Evolutionary conservation across 2,888 invertebrate species (phyloP).

Genomic region (Busseola fusca): DNA sequence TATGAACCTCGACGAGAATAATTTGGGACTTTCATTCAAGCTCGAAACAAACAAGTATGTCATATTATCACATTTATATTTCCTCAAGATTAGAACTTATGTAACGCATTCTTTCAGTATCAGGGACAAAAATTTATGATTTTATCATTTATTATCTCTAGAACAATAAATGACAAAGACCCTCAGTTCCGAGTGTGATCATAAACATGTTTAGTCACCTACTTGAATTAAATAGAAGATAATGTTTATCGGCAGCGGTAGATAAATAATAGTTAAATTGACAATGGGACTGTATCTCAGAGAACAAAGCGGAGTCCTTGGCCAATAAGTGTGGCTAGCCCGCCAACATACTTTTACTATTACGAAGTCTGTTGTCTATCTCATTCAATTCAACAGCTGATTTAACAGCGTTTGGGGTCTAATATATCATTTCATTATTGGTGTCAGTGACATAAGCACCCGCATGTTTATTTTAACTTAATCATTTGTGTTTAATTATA

Average conservation of each 20-base stretch:
- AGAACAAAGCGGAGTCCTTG: slow-evolving; percentile 83
- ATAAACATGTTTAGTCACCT: slow-evolving; percentile 46
- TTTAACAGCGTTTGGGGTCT: slow-evolving; percentile 52
- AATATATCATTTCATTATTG: slow-evolving; percentile 37
- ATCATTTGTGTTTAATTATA: slow-evolving; percentile 7
- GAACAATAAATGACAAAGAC: slow-evolving; percentile 39
- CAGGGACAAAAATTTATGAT: slow-evolving; percentile 26
- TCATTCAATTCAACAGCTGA: slow-evolving; percentile 67
- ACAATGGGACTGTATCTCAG: slow-evolving; percentile 65
- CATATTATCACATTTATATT: slow-evolving; percentile 31
- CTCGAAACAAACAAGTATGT: slow-evolving; percentile 20
- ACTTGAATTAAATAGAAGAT: slow-evolving; percentile 55
- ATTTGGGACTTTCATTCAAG: slow-evolving; percentile 22
- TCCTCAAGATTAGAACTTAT: slow-evolving; percentile 33
- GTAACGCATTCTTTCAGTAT: slow-evolving; percentile 36
- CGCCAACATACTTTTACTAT: slow-evolving; percentile 79
- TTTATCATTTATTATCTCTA: slow-evolving; percentile 41
- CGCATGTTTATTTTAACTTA: slow-evolving; percentile 26
- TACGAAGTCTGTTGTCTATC: slow-evolving; percentile 66
- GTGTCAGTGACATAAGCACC: slow-evolving; percentile 42
- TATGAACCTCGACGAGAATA: slow-evolving; percentile 27
- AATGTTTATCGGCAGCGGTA: slow-evolving; percentile 51
- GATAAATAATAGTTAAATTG: slow-evolving; percentile 59
- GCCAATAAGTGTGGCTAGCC: slow-evolving; percentile 73
- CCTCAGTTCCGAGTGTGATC: slow-evolving; percentile 42